These are phyloP conservation scores for Brassicogethes aeneus DNA, from an alignment of 2,888 invertebrate genomes.

Conservation along the genomic window DNA sequence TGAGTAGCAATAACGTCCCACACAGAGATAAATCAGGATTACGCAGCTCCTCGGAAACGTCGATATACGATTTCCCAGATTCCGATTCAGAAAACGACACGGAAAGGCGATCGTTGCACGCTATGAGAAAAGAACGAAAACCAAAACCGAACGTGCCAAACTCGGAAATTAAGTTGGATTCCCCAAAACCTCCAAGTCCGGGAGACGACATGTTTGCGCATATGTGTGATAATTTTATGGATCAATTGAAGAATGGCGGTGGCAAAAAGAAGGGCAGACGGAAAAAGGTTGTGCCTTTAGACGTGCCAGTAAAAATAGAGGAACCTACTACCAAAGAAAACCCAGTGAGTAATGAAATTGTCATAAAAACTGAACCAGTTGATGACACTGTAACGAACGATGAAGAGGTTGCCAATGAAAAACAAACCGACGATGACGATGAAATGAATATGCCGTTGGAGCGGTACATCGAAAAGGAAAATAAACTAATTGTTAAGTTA, in stretches of 20 bases:
- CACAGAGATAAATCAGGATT: conserved; percentile 42
- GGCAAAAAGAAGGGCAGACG: conserved; percentile 49
- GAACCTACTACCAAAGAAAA: conserved; percentile 29
- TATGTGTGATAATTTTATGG: conserved; percentile 71
- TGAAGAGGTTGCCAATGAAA: conserved; percentile 2
- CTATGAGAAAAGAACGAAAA: conserved; percentile 49
- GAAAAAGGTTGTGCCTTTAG: conserved; percentile 40
- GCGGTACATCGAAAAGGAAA: neutral
- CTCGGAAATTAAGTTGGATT: conserved; percentile 16
- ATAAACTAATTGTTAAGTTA: neutral
- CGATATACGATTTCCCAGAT: conserved; percentile 56
- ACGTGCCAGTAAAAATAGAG: conserved; percentile 16
- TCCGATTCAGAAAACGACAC: conserved; percentile 55
- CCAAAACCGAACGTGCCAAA: conserved; percentile 43
- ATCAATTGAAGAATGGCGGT: conserved; percentile 56
- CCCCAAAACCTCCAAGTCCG: conserved; percentile 27
- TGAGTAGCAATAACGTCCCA: conserved; percentile 32
- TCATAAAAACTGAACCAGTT: conserved; percentile 15
- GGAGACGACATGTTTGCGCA: conserved; percentile 53
- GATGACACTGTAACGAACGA: conserved; percentile 14
- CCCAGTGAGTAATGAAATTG: conserved; percentile 15
- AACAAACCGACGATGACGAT: conserved; percentile 4
- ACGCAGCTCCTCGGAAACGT: conserved; percentile 53
- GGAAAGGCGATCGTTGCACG: conserved; percentile 60
- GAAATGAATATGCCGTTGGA: neutral